A percentile compares a stretch with the other conserved stretches of the same genome.
These are phyloP conservation scores for Tychaedon coryphoeus DNA, from an alignment of 2,113 vertebrate species.

Conservation along the genomic window DNA sequence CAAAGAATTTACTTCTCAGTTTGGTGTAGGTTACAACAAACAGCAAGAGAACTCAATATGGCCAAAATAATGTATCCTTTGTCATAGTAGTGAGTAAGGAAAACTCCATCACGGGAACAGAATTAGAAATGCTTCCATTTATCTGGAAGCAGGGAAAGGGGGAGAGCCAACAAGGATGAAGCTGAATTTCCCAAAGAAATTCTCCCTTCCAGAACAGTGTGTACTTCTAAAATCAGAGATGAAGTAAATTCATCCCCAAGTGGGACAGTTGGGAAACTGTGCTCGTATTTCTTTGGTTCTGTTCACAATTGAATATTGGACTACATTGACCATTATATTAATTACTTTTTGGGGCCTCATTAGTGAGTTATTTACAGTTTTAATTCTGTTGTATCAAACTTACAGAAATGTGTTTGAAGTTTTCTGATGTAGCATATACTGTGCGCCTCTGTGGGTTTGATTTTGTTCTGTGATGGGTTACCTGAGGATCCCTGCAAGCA, in stretches of 20 bases:
- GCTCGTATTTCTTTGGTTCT: not conserved
- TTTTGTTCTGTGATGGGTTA: not conserved
- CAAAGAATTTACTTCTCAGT: constrained; percentile 16
- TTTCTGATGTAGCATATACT: not conserved
- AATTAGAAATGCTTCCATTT: not conserved
- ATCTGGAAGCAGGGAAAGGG: not conserved
- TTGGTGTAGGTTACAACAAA: not conserved
- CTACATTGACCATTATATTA: not conserved
- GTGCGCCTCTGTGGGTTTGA: not conserved
- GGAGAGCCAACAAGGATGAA: not conserved
- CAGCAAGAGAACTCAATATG: not conserved
- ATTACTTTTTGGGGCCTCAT: not conserved
- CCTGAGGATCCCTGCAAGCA: not conserved
- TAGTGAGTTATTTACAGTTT: not conserved
- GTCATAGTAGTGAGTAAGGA: not conserved
- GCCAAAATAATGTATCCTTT: not conserved
- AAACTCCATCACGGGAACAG: not conserved
- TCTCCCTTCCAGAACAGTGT: not conserved
- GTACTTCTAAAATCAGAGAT: not conserved
- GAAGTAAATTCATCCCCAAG: not conserved
- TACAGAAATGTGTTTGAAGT: not conserved
- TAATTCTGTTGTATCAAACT: not conserved
- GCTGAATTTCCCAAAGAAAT: not conserved
- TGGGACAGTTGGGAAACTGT: not conserved
- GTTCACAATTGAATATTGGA: not conserved